These are phyloP conservation scores for Pandemis heparana DNA, from an alignment of 2,888 invertebrate genomes.

Conservation along the genomic window DNA sequence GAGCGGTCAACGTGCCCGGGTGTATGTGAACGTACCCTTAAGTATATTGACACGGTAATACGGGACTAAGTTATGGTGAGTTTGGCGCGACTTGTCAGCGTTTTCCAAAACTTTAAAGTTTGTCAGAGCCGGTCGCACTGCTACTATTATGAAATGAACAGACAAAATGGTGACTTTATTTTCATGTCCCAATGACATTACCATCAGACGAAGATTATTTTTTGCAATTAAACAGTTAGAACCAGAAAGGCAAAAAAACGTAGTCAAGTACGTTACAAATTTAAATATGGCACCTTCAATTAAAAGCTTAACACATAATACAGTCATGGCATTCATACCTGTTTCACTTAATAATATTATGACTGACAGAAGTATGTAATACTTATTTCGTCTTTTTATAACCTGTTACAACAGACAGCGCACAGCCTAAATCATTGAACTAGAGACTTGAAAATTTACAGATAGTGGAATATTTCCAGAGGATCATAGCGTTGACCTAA, in stretches of 20 bases:
- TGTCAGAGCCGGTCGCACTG: neutral
- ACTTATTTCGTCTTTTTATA: neutral
- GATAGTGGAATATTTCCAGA: no score
- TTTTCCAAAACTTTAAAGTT: neutral
- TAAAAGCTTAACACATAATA: neutral
- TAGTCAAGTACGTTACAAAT: neutral
- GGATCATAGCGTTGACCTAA: no score
- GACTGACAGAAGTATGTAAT: neutral
- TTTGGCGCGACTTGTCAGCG: neutral
- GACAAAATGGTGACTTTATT: no score
- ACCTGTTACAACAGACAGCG: neutral
- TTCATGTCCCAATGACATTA: no score
- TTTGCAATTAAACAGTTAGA: neutral
- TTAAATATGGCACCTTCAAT: neutral
- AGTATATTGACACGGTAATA: conserved; percentile 7
- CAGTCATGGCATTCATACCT: neutral
- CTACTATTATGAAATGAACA: no score
- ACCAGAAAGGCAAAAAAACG: neutral
- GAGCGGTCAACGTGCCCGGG: neutral
- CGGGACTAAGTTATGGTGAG: neutral
- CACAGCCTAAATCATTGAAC: no score
- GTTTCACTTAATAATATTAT: neutral
- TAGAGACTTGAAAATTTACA: no score
- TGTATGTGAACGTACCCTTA: conserved; percentile 4
- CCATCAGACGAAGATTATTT: no score